Conservation (phyloP, 2,113 vertebrate species). For the Isurus oxyrinchus region DNA sequence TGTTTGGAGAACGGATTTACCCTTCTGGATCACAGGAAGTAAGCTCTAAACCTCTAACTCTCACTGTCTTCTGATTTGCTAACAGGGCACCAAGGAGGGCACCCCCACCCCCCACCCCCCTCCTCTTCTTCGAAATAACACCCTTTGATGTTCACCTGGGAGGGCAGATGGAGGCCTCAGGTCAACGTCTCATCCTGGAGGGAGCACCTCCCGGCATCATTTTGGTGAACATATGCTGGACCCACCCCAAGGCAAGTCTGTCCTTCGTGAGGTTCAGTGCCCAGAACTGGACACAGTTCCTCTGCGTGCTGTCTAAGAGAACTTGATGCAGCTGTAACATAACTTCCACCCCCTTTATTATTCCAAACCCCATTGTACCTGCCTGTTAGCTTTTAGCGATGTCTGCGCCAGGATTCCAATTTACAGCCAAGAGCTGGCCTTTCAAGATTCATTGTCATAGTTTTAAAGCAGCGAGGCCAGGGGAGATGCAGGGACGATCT, state of each 20-base stretch:
- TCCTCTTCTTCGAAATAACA: no score
- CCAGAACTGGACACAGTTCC: background rate
- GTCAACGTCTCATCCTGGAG: background rate
- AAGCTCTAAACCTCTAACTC: background rate
- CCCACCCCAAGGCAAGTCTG: background rate
- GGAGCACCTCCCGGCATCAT: background rate
- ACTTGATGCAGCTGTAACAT: background rate
- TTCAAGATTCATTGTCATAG: background rate
- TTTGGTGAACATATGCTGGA: background rate
- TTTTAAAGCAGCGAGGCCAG: background rate
- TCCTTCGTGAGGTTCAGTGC: background rate
- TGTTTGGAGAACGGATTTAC: background rate
- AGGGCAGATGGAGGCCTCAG: background rate
- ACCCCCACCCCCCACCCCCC: no score
- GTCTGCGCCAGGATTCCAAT: no score
- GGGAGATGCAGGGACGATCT: background rate
- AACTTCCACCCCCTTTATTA: background rate
- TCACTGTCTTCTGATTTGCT: background rate
- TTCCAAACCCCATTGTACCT: no score
- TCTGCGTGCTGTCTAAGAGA: background rate
- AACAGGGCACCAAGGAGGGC: no score
- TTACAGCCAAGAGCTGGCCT: no score
- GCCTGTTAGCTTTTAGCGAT: no score
- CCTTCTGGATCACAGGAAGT: background rate
- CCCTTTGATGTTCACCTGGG: no score